Percentiles rank a stretch among this genome's conserved stretches.
Conservation (phyloP, 2,888 invertebrate species). For the Abrostola tripartita region DNA sequence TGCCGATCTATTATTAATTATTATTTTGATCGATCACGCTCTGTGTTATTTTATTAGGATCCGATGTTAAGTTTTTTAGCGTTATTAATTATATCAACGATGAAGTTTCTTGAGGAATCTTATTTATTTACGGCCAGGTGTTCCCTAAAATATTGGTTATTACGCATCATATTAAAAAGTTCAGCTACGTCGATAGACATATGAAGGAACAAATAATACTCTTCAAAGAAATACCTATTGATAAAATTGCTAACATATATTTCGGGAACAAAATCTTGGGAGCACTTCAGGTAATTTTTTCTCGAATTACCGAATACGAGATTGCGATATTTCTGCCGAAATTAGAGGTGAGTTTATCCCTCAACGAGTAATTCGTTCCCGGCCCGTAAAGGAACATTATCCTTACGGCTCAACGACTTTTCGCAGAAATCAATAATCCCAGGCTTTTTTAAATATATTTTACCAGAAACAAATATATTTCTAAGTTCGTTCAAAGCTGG, state of each 20-base stretch:
- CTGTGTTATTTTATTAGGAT: conserved; percentile 85
- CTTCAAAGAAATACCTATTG: conserved; percentile 13
- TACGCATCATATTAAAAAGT: neutral
- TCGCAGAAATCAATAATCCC: conserved; percentile 86
- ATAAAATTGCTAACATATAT: conserved; percentile 30
- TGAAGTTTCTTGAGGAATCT: conserved; percentile 43
- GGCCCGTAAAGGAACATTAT: conserved; percentile 82
- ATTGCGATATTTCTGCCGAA: conserved; percentile 77
- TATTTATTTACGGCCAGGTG: conserved; percentile 47
- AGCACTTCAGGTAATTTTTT: conserved; percentile 75
- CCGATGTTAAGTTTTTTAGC: conserved; percentile 71
- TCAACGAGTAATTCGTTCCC: conserved; percentile 84
- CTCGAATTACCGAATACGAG: conserved; percentile 71
- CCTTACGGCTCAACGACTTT: conserved; percentile 78
- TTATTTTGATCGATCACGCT: conserved; percentile 87
- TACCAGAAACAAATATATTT: conserved; percentile 82
- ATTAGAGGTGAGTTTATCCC: conserved; percentile 84
- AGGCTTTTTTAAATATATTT: conserved; percentile 79
- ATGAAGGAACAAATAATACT: conserved; percentile 19
- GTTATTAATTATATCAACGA: conserved; percentile 73
- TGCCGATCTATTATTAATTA: conserved; percentile 86
- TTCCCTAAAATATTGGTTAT: neutral
- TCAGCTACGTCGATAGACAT: neutral
- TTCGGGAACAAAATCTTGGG: conserved; percentile 51
- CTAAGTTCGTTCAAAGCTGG: conserved; percentile 65